A percentile compares a stretch with the other conserved stretches of the same genome.
These are phyloP conservation scores for Pelosia muscerda DNA, from an alignment of 2,888 invertebrate genomes.

Conservation along the genomic window DNA sequence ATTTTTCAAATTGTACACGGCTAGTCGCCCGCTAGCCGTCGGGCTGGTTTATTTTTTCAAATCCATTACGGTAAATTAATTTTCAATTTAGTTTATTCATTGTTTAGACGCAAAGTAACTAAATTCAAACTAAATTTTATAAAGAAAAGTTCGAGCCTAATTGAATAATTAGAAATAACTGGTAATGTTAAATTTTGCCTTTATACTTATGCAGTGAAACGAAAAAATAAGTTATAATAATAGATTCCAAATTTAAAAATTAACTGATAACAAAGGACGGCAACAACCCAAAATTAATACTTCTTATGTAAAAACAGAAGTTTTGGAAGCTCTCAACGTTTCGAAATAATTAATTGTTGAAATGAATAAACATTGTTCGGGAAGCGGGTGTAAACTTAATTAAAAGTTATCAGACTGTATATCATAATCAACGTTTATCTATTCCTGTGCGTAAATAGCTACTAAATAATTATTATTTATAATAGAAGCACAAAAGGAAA, in stretches of 20 bases:
- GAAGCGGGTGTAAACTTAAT: slow-evolving; percentile 53
- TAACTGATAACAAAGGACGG: slow-evolving; percentile 14
- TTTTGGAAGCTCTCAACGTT: slow-evolving; percentile 47
- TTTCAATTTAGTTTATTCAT: background rate
- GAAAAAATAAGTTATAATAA: background rate
- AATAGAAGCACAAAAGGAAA: slow-evolving; percentile 30
- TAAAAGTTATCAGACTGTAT: slow-evolving; percentile 49
- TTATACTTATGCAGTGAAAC: background rate
- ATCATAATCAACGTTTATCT: slow-evolving; percentile 48
- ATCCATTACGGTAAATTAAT: background rate
- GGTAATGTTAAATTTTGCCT: background rate
- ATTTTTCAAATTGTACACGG: slow-evolving; percentile 27
- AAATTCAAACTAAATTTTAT: background rate
- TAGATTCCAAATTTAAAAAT: slow-evolving; percentile 14
- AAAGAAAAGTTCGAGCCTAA: background rate
- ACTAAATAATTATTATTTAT: slow-evolving; percentile 40
- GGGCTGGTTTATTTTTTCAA: slow-evolving; percentile 17
- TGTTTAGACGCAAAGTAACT: background rate
- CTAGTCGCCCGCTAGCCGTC: too few relatives aligned
- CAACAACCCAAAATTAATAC: slow-evolving; percentile 40
- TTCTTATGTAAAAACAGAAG: slow-evolving; percentile 40
- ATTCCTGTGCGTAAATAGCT: slow-evolving; percentile 23
- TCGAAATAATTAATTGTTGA: slow-evolving; percentile 52
- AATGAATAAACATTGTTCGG: slow-evolving; percentile 52
- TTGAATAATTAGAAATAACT: background rate